Evolutionary conservation across 2,113 vertebrate species (phyloP).

Genomic region (Rousettus leschenaultii): DNA sequence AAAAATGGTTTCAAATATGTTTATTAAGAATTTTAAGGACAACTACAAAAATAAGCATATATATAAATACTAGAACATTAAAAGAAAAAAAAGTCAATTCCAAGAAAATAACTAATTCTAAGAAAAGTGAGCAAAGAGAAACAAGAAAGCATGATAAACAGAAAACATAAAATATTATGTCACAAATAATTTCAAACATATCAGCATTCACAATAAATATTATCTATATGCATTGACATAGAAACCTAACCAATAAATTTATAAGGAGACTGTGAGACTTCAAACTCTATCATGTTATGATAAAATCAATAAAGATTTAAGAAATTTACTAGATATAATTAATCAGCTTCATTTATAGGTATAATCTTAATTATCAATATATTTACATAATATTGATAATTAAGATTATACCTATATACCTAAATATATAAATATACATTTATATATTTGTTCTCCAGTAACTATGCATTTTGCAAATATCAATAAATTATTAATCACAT

Average conservation of each 20-base stretch:
- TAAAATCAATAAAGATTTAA: background rate
- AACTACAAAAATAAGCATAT: background rate
- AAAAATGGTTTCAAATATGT: background rate
- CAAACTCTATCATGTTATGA: background rate
- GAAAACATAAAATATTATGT: background rate
- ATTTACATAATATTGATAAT: too few species aligned
- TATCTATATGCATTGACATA: background rate
- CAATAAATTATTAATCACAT: background rate
- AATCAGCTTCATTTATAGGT: background rate
- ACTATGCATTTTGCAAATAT: background rate
- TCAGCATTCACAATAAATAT: background rate
- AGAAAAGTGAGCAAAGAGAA: background rate
- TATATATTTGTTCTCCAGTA: background rate
- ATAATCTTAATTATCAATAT: background rate
- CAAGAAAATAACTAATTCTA: background rate
- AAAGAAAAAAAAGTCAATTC: background rate
- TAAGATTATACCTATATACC: too few species aligned
- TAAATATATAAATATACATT: too few species aligned
- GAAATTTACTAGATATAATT: background rate
- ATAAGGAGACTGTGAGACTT: background rate
- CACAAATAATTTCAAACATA: background rate
- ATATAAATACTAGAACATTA: background rate
- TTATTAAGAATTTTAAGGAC: constrained; percentile 14
- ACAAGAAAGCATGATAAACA: background rate
- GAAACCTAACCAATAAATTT: background rate